A percentile compares a stretch with the other conserved stretches of the same genome.
These are phyloP conservation scores for Xanthorhoe designata DNA, from an alignment of 2,888 invertebrate genomes.

Conservation along the genomic window DNA sequence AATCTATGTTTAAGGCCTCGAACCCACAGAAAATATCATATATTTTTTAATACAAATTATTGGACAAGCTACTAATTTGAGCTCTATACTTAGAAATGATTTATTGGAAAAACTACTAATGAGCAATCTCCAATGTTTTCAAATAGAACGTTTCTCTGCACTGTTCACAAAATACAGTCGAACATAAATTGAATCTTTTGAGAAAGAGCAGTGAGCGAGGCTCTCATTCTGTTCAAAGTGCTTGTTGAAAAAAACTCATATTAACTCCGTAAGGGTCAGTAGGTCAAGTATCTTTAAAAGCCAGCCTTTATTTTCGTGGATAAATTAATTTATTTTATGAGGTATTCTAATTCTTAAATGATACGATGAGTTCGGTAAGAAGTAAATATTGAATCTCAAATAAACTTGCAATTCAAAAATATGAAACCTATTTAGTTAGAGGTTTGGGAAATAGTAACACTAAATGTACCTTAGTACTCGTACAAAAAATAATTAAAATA, in stretches of 20 bases:
- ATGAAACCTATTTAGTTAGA: too few species aligned
- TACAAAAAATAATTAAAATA: too few species aligned
- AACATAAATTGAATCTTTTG: slow-evolving; percentile 4
- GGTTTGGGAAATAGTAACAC: too few species aligned
- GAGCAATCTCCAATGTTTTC: background rate
- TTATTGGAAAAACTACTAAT: background rate
- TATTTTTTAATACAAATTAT: too few species aligned
- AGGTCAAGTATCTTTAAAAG: slow-evolving; percentile 1
- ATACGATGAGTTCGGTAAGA: too few species aligned
- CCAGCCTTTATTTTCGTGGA: background rate
- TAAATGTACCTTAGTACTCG: too few species aligned
- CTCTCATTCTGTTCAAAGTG: background rate
- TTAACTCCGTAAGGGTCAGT: background rate
- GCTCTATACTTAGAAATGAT: background rate
- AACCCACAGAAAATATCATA: too few species aligned
- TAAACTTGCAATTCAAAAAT: too few species aligned
- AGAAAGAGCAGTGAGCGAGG: slow-evolving; percentile 25
- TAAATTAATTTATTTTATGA: background rate
- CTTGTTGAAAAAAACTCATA: slow-evolving; percentile 6
- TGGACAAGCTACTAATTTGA: background rate
- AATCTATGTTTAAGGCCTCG: too few species aligned
- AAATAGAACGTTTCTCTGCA: background rate
- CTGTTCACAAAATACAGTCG: background rate
- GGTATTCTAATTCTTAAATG: too few species aligned
- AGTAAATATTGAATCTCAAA: too few species aligned